Conservation (phyloP, 2,888 invertebrate genomes). For the Stenichneumon culpator region DNA sequence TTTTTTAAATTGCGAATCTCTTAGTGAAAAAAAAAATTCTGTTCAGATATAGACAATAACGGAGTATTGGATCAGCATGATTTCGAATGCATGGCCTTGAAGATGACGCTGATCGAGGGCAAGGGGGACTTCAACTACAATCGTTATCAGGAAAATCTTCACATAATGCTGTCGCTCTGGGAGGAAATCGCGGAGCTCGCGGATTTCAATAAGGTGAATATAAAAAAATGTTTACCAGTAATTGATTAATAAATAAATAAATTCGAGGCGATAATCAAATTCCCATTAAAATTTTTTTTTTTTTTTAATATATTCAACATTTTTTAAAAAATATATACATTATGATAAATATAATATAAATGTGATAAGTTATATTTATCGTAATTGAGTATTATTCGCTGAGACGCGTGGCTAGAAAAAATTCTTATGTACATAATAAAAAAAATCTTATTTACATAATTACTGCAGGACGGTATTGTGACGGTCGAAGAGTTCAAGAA, state of each 20-base stretch:
- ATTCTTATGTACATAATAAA: conserved; percentile 70
- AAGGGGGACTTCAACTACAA: conserved; percentile 92
- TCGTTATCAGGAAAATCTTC: conserved; percentile 92
- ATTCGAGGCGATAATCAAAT: too few species aligned
- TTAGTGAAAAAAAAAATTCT: not conserved
- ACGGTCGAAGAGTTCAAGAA: conserved; percentile 93
- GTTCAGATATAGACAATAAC: conserved; percentile 93
- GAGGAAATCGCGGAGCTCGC: conserved; percentile 94
- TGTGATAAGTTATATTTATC: too few species aligned
- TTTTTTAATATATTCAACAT: too few species aligned
- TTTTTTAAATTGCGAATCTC: too few species aligned
- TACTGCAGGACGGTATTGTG: conserved; percentile 91
- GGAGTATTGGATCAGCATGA: conserved; percentile 93
- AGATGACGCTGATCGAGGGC: conserved; percentile 93
- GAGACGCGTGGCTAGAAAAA: not conserved
- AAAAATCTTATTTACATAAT: conserved; percentile 69
- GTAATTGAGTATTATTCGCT: not conserved
- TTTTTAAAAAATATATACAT: not conserved
- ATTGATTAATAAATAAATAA: not conserved
- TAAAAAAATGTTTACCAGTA: not conserved
- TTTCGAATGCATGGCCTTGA: conserved; percentile 93
- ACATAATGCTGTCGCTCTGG: conserved; percentile 94
- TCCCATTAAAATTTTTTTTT: too few species aligned
- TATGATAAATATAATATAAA: not conserved
- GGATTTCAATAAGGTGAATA: conserved; percentile 92